Percentiles rank a stretch among this genome's conserved stretches.
Evolutionary conservation across 1,140 invertebrate species (phyloP).

Genomic region (Papilio polytes): DNA sequence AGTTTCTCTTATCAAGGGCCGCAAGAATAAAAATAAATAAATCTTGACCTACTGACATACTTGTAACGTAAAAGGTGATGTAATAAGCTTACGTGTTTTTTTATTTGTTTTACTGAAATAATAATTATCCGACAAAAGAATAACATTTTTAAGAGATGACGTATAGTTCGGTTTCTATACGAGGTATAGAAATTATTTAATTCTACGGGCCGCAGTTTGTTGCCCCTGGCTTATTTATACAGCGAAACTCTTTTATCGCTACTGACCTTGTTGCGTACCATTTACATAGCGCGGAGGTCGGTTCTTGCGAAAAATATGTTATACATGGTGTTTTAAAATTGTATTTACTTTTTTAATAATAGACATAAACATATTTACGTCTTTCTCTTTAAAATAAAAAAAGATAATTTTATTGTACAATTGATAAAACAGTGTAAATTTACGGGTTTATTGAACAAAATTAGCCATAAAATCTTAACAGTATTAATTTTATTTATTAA

Average conservation of each 20-base stretch:
- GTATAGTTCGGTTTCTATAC: too few species aligned
- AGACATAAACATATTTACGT: background rate
- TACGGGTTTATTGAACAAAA: too few species aligned
- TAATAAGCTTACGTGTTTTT: background rate
- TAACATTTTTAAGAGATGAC: too few species aligned
- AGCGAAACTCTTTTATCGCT: constrained; percentile 25
- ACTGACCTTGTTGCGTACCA: background rate
- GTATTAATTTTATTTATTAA: background rate
- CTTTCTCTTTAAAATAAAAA: too few species aligned
- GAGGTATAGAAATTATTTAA: background rate
- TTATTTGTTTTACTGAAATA: too few species aligned
- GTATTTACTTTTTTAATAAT: background rate
- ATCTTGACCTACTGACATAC: background rate
- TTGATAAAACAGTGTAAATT: too few species aligned
- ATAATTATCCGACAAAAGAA: too few species aligned
- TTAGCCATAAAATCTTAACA: background rate
- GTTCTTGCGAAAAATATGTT: constrained; percentile 3
- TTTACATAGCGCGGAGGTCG: constrained; percentile 18
- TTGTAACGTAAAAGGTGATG: background rate
- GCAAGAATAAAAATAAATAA: background rate
- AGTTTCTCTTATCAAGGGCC: background rate
- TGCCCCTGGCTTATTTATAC: constrained; percentile 12
- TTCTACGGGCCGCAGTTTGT: background rate
- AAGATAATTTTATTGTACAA: too few species aligned
- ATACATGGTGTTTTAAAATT: background rate